phyloP scores from a whole-genome alignment of 2,113 vertebrate species.

The Anolis sagrei region DNA sequence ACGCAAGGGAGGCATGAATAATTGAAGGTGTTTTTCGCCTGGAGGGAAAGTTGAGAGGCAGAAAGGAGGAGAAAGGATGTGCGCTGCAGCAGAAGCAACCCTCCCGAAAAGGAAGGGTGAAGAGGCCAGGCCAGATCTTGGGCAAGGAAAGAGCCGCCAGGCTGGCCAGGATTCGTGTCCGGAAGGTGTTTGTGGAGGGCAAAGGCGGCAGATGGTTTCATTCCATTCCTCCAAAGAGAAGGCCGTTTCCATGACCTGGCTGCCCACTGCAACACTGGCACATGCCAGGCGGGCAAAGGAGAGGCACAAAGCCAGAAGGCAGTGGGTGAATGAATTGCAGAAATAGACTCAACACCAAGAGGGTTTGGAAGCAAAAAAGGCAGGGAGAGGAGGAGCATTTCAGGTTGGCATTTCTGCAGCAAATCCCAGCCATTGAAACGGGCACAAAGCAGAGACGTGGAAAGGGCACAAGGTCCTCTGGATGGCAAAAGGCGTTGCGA shows the following conservation, averaged over 20 bases:
- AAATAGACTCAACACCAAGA: too few species aligned
- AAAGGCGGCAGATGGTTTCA: not conserved
- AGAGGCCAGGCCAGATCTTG: not conserved
- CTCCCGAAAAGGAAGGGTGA: not conserved
- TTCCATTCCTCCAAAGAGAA: rapidly evolving
- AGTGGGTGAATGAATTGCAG: not conserved
- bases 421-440: too few species aligned
- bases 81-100: not conserved
- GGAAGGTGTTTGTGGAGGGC: rapidly evolving
- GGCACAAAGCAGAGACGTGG: too few species aligned
- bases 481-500: too few species aligned
- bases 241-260: rapidly evolving
- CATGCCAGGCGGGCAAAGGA: rapidly evolving
- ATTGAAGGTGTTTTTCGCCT: constrained; percentile 65
- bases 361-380: not conserved
- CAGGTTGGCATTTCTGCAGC: not conserved
- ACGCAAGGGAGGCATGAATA: constrained; percentile 71
- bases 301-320: rapidly evolving
- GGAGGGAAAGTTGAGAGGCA: constrained; percentile 25
- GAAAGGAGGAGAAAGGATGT: not conserved
- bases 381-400: not conserved
- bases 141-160: not conserved
- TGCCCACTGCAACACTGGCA: not conserved
- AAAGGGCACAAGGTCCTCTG: too few species aligned
- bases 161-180: not conserved